phyloP scores from a whole-genome alignment of 2,113 vertebrate genomes.

The Columbina picui region DNA sequence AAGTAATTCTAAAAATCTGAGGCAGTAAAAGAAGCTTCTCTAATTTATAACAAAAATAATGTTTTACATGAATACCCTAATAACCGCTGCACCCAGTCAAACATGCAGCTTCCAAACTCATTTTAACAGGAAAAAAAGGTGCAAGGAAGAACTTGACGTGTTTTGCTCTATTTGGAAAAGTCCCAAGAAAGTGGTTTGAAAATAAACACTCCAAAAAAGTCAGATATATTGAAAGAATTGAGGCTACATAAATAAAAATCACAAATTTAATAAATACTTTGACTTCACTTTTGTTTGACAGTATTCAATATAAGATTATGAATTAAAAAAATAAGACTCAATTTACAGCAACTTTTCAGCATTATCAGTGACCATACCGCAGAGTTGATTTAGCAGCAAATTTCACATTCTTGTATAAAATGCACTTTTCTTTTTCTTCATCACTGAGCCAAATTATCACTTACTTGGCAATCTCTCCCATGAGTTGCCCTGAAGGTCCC shows the following conservation, averaged over 20 bases:
- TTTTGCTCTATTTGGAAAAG: neutral
- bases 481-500: constrained; percentile 97
- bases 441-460: constrained; percentile 82
- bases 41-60: neutral
- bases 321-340: neutral
- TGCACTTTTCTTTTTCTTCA: constrained; percentile 71
- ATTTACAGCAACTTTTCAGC: neutral
- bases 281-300: neutral
- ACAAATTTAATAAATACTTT: neutral
- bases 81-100: neutral
- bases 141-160: neutral
- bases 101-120: neutral
- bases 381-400: constrained; percentile 49
- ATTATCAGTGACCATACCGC: neutral
- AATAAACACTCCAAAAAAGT: neutral
- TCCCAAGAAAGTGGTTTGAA: neutral
- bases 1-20: neutral
- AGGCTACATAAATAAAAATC: neutral
- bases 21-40: neutral
- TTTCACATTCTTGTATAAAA: constrained; percentile 64
- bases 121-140: neutral
- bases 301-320: neutral
- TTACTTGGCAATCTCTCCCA: constrained; percentile 98
- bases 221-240: neutral
- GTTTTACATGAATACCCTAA: neutral